Evolutionary conservation across 1,140 invertebrate genomes (phyloP), one percentile per base, ranked within the genome.

Genomic region (Paramacrobiotus metropolitanus): DNA sequence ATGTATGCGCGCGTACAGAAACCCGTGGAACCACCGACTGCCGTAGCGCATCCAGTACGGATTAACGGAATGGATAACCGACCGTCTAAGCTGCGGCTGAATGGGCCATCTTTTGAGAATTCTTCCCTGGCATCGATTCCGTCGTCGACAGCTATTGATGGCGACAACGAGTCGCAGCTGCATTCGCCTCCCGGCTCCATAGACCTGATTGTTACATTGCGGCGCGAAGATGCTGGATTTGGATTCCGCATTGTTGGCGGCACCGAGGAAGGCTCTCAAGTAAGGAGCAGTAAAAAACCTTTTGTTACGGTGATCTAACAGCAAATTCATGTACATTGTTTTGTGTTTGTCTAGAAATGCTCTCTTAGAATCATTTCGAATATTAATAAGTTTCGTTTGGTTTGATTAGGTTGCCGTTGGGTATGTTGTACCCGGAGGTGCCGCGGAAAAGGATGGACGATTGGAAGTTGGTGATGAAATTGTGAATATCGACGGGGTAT

Each of bases 181-280:
- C 48, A 55, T 62, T 61, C 1, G 44, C 31, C 21, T n/a, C 59
- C 65, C 64, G 82, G 84, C 64, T 84, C 78, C 72, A 73, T 83
- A 60, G 81, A 88, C 68, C 82, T 84, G 62, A 79, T 83, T 59
- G 83, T 92, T 0, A 83, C 83, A 21, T 71, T 93, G 15, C 79
- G 83, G 31, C 77, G 85, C 60, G 84, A 87, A 69, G 84, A 89
- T 60, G 80, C 80, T 69, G 88, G 89, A 20, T 94, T 97, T 77
- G 94, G 94, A 3, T 97, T 98, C 77, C 78, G 93, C 65, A 93
- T 97, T 70, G 87, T 97, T 30, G 94, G 94, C n/a, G 94, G 94
- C 30, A 91, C 88, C 0, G 93, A 97, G 76, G 92, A 96, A 77
- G 86, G 87, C 64, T 90, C 89, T 65, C 86, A 94, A 76, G 87